Evolutionary conservation across 1,140 invertebrate species (phyloP), one percentile per base, ranked within the genome.

Genomic region (Wiebesia pumilae): DNA sequence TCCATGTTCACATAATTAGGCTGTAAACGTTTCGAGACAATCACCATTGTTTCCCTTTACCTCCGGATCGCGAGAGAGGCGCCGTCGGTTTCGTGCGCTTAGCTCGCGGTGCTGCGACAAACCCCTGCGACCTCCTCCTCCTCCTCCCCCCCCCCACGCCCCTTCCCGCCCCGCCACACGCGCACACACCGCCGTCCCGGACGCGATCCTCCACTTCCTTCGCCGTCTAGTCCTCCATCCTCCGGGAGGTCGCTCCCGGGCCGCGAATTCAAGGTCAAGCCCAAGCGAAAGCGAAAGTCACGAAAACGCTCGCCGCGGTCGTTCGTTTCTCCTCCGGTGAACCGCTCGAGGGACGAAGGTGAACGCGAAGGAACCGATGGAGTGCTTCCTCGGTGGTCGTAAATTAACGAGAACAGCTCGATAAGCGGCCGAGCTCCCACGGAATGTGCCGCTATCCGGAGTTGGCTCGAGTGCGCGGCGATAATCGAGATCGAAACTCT

Each of bases 1-100:
- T 90, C 90, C 91, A 90, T 93, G 93, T 93, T 94, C 93, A 94
- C 93, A 94, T 94, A 93, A 94, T 94, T 94, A 94, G 93, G 92
- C 93, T 93, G 93, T 93, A 94, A 94, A 93, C 92, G 93, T 93
- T 94, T 92, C 90, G 89, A 93, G 92, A 94, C 93, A 93, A 94
- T 94, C 93, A 93, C 93, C 90, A 94, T 94, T 94, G 93, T 94
- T 92, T 93, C 90, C 88, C 38, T 89, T 58, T 89, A 86, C 88
- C 88, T 91, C 83, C 86, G 88, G 73, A 65, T 84, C 85, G 80
- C 62, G 80, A 30, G 69, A 30, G 69, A 82, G 85, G 80, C 85
- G 80, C 79, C 80, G 62, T 67, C 75, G 67, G 62, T 54, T 71
- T 73, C 81, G 62, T 51, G 80, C 21, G 54, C 54, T n/a, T 30